Evolutionary conservation across 2,113 vertebrate genomes (phyloP), one percentile per base, ranked within the genome.

Genomic region (Gallinago undulata): DNA sequence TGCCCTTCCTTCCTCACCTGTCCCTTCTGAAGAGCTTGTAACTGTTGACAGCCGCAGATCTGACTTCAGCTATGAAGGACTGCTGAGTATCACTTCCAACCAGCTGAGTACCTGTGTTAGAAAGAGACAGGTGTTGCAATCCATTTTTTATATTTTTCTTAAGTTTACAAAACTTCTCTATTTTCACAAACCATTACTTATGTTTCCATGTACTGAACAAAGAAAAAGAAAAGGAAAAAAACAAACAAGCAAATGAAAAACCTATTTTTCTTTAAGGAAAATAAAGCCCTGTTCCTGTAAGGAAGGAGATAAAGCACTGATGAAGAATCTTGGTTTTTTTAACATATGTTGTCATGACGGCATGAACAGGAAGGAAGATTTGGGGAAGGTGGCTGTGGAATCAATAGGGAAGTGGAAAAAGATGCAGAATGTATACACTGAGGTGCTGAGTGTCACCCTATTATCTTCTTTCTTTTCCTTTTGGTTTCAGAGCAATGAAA

Each of bases 361-460:
- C 30, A 45, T 31, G 15, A 84, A 64, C 39, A 68, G 19, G 11
- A 75, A 51, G 22, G 8, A 78, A 82, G 47, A n/a, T 70, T 70
- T 89, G 13, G 22, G 77, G 28, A 66, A 41, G 16, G 43, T 25
- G 2, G 43, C 33, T 56, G 13, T 57, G 24, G 24, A 72, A 14
- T 39, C 28, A 43, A 19, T 22, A 63, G 21, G 10, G 41, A 27
- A 86, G 66, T 1, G 9, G 30, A 62, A 89, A 83, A 90, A 81
- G 11, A 93, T 63, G 7, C 0, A 79, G 23, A 59, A 57, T 48
- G 7, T 37, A 48, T 39, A 37, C 19, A 6, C 10, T 0, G 1
- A 21, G 15, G 77, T 62, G 17, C 37, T 81, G 37, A 62, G 37
- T 50, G 35, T 45, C 33, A 53, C 11, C 19, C 22, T 62, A 4